Conservation (phyloP, 2,888 invertebrate genomes). For the Dinocampus coccinellae region DNA sequence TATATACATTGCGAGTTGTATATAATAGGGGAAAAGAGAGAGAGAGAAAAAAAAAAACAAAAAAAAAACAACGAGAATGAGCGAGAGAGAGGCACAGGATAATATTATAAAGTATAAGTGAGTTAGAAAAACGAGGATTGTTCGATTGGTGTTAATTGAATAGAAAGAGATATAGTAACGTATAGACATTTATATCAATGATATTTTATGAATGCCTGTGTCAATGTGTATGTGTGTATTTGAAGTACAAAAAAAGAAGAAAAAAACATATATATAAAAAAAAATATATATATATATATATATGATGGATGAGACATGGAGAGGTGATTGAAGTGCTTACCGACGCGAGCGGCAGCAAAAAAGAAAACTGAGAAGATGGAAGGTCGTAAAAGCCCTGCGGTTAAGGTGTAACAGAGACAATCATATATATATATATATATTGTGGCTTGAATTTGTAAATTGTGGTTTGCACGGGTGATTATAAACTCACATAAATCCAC, state of each 20-base stretch:
- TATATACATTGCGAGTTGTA: too few species aligned
- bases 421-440: background rate
- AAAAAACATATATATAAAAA: background rate
- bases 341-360: background rate
- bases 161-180: constrained; percentile 23
- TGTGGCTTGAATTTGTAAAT: background rate
- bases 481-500: background rate
- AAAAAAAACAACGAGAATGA: constrained; percentile 34
- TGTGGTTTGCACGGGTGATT: background rate
- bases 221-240: background rate
- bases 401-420: constrained; percentile 2
- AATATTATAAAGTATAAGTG: too few species aligned
- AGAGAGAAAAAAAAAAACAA: too few species aligned
- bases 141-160: constrained; percentile 28
- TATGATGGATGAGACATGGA: constrained; percentile 18
- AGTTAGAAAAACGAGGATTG: too few species aligned
- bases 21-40: constrained; percentile 31
- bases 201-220: background rate
- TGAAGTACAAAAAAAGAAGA: background rate
- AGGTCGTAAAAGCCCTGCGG: constrained; percentile 1
- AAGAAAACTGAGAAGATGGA: background rate
- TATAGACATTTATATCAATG: background rate
- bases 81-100: background rate
- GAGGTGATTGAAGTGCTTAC: background rate
- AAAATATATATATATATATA: too few species aligned